Conservation (phyloP, 2,797 vertebrate species). For the Merluccius polli region DNA sequence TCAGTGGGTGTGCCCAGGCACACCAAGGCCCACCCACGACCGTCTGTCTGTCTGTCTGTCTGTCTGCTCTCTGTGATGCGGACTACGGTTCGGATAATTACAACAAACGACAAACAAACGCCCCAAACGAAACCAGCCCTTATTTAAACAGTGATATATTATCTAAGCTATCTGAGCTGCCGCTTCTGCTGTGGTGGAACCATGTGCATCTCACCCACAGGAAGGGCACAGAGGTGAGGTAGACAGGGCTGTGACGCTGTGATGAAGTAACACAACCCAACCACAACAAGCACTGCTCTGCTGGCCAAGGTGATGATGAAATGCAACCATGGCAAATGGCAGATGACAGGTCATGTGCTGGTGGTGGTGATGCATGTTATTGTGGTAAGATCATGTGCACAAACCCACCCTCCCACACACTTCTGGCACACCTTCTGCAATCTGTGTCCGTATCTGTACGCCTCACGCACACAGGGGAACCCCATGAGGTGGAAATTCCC, state of each 20-base stretch:
- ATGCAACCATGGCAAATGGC: slow-evolving; percentile 30
- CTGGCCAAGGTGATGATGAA: slow-evolving; percentile 9
- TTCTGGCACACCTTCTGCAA: not conserved
- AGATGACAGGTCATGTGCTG: slow-evolving; percentile 67
- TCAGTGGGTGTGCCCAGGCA: not conserved
- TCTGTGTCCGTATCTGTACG: not conserved
- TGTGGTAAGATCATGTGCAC: slow-evolving; percentile 62
- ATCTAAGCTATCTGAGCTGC: not conserved
- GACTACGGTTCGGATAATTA: not conserved
- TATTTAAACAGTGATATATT: not conserved
- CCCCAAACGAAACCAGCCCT: not conserved
- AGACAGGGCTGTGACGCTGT: not conserved
- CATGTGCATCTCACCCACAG: not conserved
- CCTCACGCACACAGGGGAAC: not conserved
- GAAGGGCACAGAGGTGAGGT: not conserved
- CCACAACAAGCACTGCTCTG: too few species aligned
- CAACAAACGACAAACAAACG: not conserved
- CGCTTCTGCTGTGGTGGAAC: not conserved
- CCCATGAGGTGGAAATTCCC: not conserved
- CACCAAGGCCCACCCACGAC: not conserved
- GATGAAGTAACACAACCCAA: not conserved
- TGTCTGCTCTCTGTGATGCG: not conserved
- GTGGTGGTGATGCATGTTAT: slow-evolving; percentile 59
- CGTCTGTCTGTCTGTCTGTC: not conserved
- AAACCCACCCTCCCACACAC: not conserved